phyloP scores from a whole-genome alignment of 2,797 vertebrate species.

The Anisognathus igniventris region DNA sequence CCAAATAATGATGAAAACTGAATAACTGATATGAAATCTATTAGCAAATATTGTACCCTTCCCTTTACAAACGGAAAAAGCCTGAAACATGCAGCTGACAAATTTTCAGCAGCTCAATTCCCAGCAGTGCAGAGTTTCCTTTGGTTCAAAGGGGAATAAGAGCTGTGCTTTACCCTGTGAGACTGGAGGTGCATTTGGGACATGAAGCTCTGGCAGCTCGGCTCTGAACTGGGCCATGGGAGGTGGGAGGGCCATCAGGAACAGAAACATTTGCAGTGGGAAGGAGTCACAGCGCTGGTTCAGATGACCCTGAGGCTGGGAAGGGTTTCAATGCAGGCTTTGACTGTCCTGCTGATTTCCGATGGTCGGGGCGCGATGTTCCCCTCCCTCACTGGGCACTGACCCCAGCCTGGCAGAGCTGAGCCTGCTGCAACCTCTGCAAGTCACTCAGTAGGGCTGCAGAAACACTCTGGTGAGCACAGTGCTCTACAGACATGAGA shows the following conservation, averaged over 20 bases:
- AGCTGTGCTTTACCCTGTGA: background rate
- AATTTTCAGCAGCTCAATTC: background rate
- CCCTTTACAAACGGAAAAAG: background rate
- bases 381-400: background rate
- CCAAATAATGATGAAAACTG: background rate
- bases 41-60: background rate
- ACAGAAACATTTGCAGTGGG: background rate
- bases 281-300: background rate
- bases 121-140: background rate
- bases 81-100: background rate
- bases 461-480: background rate
- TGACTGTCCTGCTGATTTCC: background rate
- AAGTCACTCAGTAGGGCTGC: background rate
- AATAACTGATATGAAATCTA: background rate
- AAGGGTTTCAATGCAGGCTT: background rate
- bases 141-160: background rate
- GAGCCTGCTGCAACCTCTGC: background rate
- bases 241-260: background rate
- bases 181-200: background rate
- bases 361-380: fast-evolving
- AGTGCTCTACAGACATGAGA: background rate
- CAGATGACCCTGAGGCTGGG: background rate
- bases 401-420: background rate
- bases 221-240: background rate
- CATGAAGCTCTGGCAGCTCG: background rate